Base-by-base conservation (phyloP, 1,140 invertebrate genomes). In the Neotoxoptera formosana region DNA sequence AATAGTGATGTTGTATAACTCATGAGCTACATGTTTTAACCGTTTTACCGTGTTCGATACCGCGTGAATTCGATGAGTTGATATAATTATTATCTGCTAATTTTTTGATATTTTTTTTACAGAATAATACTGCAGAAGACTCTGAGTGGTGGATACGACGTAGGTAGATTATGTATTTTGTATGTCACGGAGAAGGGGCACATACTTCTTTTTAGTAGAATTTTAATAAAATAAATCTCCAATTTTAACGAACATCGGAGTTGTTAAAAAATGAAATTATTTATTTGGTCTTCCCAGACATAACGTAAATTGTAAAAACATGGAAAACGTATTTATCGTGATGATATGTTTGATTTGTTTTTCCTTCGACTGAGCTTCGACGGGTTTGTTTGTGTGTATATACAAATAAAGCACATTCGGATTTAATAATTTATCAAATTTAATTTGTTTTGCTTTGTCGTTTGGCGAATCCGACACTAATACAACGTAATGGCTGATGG, bases 401-500 rank as follows among this genome's bases (percentile, higher is more conserved):
- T 48, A 91, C 67, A 30, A 30, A 87, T 20, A 30, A 45, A 67
- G 51, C 17, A 81, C 90, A n/a, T 76, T 91, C n/a, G 30, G 34
- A 60, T 91, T 60, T 60, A 91, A 91, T 91, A 76, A 51, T 41
- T 45, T 76, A 76, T 81, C 41, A 41, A 76, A 48, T 47, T 60
- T n/a, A 76, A 91, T 91, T 91, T 34, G 89, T 56, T 45, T 76
- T 91, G 51, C 53, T 60, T 47, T n/a, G 30, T 47, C 30, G 17
- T 88, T 30, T 48, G n/a, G 34, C 60, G 8, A 91, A 76, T 76
- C 7, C 45, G 47, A 91, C 36, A 91, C 60, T 67, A 91, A 91
- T 91, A 41, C 30, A 91, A 60, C 90, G 17, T 45, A 76, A 91
- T 76, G 47, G 60, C 30, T 67, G 90, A 91, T 91, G 45, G n/a